Percentiles rank a stretch among this genome's conserved stretches.
Evolutionary conservation across 2,888 invertebrate species (phyloP).

Genomic region (Oscheius sp.): DNA sequence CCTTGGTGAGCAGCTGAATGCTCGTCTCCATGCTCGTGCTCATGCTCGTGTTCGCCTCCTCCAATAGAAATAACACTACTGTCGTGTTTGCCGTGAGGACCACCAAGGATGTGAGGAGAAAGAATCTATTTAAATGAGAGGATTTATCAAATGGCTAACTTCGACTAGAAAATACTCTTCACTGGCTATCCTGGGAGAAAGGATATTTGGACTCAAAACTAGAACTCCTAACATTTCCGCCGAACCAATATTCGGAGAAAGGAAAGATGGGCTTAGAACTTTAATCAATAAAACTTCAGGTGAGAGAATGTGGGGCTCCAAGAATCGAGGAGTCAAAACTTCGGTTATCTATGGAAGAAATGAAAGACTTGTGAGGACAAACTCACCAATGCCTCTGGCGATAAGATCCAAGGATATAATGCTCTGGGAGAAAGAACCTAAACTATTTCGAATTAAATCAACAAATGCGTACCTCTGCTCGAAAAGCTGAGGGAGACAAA

Average conservation of each 20-base stretch:
- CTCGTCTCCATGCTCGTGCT: conserved; percentile 17
- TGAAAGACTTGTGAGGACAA: not conserved
- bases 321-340: conserved; percentile 57
- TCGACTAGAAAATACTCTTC: conserved; percentile 57
- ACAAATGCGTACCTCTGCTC: too few species aligned
- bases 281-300: conserved; percentile 62
- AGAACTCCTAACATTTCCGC: conserved; percentile 55
- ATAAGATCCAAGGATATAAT: conserved; percentile 59
- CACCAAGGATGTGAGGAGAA: conserved; percentile 59
- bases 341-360: conserved; percentile 37
- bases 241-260: conserved; percentile 56
- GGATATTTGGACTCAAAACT: conserved; percentile 62
- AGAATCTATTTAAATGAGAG: conserved; percentile 28
- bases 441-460: too few species aligned
- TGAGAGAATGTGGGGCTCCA: conserved; percentile 62
- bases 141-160: not conserved
- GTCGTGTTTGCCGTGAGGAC: conserved; percentile 48
- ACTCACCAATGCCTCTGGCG: conserved; percentile 61
- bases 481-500: conserved; percentile 60
- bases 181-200: conserved; percentile 58
- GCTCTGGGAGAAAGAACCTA: conserved; percentile 60
- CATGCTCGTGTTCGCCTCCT: conserved; percentile 17
- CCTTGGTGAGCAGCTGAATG: conserved; percentile 1
- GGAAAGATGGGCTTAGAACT: conserved; percentile 58
- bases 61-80: conserved; percentile 20